Conservation (phyloP, 2,888 invertebrate species). For the Agonopterix arenella region DNA sequence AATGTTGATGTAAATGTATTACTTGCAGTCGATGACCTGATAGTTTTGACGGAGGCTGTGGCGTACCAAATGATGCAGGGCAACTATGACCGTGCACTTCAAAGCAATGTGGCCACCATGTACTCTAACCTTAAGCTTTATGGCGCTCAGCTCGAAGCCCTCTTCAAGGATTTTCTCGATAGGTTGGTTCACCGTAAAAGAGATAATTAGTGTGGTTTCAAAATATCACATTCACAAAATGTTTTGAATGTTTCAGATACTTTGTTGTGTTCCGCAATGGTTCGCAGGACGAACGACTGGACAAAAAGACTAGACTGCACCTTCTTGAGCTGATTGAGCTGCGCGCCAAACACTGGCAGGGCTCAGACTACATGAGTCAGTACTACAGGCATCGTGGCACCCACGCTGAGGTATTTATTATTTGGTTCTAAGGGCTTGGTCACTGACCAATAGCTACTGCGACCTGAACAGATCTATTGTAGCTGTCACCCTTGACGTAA, state of each 20-base stretch:
- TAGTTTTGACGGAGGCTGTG: conserved; percentile 89
- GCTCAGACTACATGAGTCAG: conserved; percentile 88
- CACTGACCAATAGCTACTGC: no score
- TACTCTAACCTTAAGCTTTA: conserved; percentile 88
- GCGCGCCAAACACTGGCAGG: conserved; percentile 94
- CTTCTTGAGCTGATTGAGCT: conserved; percentile 95
- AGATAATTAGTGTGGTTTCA: not conserved
- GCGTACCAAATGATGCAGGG: conserved; percentile 86
- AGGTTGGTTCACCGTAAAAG: conserved; percentile 44
- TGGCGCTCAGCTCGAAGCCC: conserved; percentile 87
- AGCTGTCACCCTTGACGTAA: no score
- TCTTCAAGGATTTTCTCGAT: conserved; percentile 91
- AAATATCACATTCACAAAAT: not conserved
- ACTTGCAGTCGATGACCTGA: conserved; percentile 86
- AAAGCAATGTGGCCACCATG: conserved; percentile 85
- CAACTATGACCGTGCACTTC: conserved; percentile 81
- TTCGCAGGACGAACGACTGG: conserved; percentile 90
- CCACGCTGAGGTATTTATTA: conserved; percentile 74
- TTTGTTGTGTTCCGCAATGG: conserved; percentile 93
- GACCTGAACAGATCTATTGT: no score
- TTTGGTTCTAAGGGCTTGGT: no score
- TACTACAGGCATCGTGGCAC: conserved; percentile 87
- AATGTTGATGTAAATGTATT: not conserved
- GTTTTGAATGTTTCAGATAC: conserved; percentile 80
- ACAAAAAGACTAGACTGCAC: conserved; percentile 90